phyloP scores from a whole-genome alignment of 2,888 invertebrate genomes.

The Prenolepis imparis region DNA sequence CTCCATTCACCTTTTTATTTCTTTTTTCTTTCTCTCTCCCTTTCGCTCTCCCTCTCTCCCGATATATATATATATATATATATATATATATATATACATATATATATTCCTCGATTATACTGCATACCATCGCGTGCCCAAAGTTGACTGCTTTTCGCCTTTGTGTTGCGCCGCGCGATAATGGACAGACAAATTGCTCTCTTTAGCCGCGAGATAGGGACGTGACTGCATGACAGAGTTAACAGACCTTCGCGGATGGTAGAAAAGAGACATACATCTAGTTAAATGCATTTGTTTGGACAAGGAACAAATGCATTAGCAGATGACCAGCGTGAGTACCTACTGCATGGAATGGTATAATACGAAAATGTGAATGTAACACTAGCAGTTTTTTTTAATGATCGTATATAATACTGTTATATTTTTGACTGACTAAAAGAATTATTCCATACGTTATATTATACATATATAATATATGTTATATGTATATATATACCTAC shows the following conservation, averaged over 20 bases:
- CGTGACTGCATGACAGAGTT: slow-evolving; percentile 37
- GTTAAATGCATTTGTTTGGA: slow-evolving; percentile 24
- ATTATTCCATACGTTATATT: background rate
- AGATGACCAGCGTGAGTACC: background rate
- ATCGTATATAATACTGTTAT: background rate
- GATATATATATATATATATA: background rate
- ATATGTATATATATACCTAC: too few relatives aligned
- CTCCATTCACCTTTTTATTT: slow-evolving; percentile 19
- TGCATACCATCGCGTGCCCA: slow-evolving; percentile 30
- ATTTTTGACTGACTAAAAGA: background rate
- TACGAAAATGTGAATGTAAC: background rate
- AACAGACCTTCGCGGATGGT: slow-evolving; percentile 19
- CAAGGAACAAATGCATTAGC: background rate
- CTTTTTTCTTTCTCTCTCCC: too few relatives aligned
- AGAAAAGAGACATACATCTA: slow-evolving; percentile 36
- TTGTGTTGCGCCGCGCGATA: slow-evolving; percentile 45
- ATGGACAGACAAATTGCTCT: slow-evolving; percentile 57
- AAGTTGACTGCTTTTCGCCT: slow-evolving; percentile 38
- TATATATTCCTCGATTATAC: slow-evolving; percentile 4
- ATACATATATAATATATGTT: background rate
- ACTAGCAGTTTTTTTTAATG: background rate
- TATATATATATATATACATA: background rate
- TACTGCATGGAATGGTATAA: background rate
- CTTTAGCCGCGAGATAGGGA: slow-evolving; percentile 44
- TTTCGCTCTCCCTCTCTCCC: background rate